Conservation (phyloP, 2,113 vertebrate species). For the Festucalex cinctus region DNA sequence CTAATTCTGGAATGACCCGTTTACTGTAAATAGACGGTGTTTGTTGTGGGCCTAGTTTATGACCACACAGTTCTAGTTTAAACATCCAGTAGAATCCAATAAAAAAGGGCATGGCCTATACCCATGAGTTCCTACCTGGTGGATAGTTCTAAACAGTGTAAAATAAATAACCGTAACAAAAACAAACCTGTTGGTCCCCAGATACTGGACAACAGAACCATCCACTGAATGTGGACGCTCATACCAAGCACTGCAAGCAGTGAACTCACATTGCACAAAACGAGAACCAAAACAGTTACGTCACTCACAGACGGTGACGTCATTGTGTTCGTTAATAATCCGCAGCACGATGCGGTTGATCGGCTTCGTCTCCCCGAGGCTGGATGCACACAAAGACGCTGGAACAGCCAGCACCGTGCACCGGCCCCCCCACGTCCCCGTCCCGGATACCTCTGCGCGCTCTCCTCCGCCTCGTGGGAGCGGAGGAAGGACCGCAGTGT, state of each 20-base stretch:
- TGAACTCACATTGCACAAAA: neutral
- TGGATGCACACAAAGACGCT: slow-evolving; percentile 49
- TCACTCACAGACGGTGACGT: slow-evolving; percentile 62
- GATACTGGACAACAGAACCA: neutral
- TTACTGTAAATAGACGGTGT: neutral
- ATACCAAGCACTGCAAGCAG: neutral
- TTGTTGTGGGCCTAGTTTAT: neutral
- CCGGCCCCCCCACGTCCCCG: neutral
- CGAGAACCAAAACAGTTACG: slow-evolving; percentile 27
- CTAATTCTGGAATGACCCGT: no score
- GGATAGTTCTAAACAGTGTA: neutral
- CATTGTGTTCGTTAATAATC: slow-evolving; percentile 60
- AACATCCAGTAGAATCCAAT: no score
- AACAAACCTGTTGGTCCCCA: neutral
- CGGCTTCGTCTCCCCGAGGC: slow-evolving; percentile 17
- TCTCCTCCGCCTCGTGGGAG: slow-evolving; percentile 6
- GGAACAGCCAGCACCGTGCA: slow-evolving; percentile 15
- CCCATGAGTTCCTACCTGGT: no score
- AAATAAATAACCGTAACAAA: neutral
- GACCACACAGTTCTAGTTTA: no score
- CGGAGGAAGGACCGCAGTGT: slow-evolving; percentile 23
- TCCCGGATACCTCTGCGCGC: neutral
- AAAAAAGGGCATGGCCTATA: no score
- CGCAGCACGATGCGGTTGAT: slow-evolving; percentile 64
- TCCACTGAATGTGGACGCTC: neutral